These are phyloP conservation scores for Thysanoteuthis rhombus DNA, from an alignment of 2,888 invertebrate species.

Conservation along the genomic window DNA sequence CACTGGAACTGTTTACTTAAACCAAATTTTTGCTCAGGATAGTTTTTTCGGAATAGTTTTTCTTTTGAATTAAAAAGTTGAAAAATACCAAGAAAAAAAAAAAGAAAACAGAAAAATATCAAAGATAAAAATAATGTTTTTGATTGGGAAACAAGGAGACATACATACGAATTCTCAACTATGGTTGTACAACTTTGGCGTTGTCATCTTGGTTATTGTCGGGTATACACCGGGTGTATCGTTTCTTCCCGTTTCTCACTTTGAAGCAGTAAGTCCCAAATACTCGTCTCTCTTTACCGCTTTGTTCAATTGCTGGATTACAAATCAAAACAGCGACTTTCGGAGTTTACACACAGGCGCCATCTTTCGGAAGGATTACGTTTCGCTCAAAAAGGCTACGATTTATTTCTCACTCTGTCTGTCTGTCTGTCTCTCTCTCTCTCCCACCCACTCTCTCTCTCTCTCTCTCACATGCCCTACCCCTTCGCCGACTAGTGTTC, in stretches of 20 bases:
- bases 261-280: background rate
- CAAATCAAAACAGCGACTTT: background rate
- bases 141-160: background rate
- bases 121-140: background rate
- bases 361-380: background rate
- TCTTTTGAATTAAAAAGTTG: background rate
- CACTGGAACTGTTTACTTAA: background rate
- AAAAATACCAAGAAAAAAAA: background rate
- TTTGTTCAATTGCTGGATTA: background rate
- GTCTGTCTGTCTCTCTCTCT: background rate
- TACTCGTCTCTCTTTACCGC: background rate
- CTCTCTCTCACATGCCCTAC: background rate
- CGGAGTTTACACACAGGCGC: background rate
- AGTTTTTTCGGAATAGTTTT: too few species aligned
- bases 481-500: background rate
- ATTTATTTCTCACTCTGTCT: background rate
- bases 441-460: background rate
- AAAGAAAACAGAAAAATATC: background rate
- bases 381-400: conserved; percentile 12
- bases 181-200: background rate
- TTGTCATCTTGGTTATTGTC: background rate
- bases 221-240: too few species aligned
- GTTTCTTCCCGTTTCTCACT: background rate
- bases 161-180: background rate
- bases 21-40: background rate